Percentiles rank a stretch among this genome's conserved stretches.
These are phyloP conservation scores for Octomys mimax DNA, from an alignment of 2,797 vertebrate genomes.

Conservation along the genomic window DNA sequence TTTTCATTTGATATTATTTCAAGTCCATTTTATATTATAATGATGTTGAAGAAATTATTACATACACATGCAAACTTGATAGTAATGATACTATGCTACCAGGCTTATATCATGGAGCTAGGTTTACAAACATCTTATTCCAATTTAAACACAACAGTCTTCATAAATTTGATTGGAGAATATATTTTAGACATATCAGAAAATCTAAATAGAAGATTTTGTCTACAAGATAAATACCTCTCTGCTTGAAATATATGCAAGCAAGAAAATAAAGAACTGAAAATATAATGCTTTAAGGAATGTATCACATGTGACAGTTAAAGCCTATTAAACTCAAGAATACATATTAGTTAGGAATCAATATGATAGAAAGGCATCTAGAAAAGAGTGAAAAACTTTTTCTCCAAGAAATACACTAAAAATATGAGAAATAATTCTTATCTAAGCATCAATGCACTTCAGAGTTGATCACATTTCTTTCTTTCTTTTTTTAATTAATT, in stretches of 20 bases:
- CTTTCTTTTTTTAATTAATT: neutral
- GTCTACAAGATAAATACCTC: neutral
- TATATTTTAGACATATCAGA: neutral
- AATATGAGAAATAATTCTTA: neutral
- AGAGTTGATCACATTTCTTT: neutral
- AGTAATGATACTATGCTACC: neutral
- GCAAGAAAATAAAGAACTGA: neutral
- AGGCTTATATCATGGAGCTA: neutral
- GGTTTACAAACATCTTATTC: neutral
- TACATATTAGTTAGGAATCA: neutral
- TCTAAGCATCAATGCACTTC: neutral
- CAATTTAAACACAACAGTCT: neutral
- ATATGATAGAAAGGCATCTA: neutral
- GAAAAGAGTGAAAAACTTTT: neutral
- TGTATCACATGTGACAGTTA: neutral
- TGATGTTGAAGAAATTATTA: neutral
- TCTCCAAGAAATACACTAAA: neutral
- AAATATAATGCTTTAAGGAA: neutral
- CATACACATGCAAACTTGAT: neutral
- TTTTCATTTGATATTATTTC: conserved; percentile 15
- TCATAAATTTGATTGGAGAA: neutral
- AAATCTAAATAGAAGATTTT: neutral
- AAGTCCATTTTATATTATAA: neutral
- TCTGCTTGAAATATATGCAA: neutral
- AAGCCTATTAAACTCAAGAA: neutral